Percentiles rank a stretch among this genome's conserved stretches.
Evolutionary conservation across 2,888 invertebrate species (phyloP).

Genomic region (Catocala sponsa): DNA sequence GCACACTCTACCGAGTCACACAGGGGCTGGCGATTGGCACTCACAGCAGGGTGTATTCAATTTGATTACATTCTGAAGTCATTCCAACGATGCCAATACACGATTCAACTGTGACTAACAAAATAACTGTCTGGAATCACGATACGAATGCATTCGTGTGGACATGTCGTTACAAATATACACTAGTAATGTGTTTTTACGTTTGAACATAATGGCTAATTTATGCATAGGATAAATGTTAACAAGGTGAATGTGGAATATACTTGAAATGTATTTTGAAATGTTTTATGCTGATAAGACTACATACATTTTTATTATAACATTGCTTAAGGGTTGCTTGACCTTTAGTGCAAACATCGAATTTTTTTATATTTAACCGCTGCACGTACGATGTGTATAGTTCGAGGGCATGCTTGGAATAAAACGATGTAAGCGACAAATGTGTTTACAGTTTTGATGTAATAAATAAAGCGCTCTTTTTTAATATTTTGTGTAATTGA

Average conservation of each 20-base stretch:
- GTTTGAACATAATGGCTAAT: constrained; percentile 1
- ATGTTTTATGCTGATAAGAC: too few relatives aligned
- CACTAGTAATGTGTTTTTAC: background rate
- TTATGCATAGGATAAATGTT: constrained; percentile 1
- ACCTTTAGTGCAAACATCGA: too few relatives aligned
- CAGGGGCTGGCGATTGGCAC: background rate
- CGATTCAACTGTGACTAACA: constrained; percentile 30
- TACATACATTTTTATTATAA: too few relatives aligned
- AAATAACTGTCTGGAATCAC: constrained; percentile 45
- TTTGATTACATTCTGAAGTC: constrained; percentile 46
- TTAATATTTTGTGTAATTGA: too few relatives aligned
- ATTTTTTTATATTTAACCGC: too few relatives aligned
- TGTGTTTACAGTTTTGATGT: too few relatives aligned
- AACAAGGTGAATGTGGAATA: background rate
- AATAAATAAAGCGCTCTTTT: too few relatives aligned
- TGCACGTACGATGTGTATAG: too few relatives aligned
- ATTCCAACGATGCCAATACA: constrained; percentile 32
- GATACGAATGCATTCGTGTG: constrained; percentile 48
- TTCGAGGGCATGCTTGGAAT: too few relatives aligned
- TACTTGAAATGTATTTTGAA: too few relatives aligned
- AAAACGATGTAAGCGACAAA: too few relatives aligned
- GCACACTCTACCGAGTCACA: background rate
- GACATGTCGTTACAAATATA: constrained; percentile 33
- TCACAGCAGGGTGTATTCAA: constrained; percentile 25
- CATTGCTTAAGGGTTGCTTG: too few relatives aligned